These are phyloP conservation scores for Rhabdornis inornatus DNA, from an alignment of 2,113 vertebrate genomes.

Conservation along the genomic window DNA sequence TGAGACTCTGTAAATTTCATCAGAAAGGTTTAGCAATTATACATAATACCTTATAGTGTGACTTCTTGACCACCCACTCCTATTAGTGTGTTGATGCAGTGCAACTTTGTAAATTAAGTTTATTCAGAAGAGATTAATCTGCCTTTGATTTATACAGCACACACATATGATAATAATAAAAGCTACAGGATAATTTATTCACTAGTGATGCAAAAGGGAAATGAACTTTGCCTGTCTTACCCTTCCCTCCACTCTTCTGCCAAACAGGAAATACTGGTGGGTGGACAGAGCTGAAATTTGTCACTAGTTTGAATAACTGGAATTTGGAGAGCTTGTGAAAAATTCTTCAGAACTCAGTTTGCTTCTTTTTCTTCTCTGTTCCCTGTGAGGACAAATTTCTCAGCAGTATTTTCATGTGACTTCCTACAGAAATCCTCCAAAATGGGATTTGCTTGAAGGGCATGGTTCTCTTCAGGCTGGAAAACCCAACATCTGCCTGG, in stretches of 20 bases:
- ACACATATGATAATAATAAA: not conserved
- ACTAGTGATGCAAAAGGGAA: not conserved
- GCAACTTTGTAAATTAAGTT: not conserved
- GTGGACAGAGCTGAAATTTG: not conserved
- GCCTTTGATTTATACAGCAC: not conserved
- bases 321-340: not conserved
- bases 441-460: not conserved
- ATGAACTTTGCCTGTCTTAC: not conserved
- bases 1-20: not conserved
- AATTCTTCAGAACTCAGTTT: not conserved
- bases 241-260: not conserved
- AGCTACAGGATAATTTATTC: not conserved
- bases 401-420: not conserved
- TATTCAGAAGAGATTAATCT: not conserved
- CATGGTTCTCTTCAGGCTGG: accelerated
- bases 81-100: not conserved
- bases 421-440: not conserved
- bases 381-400: not conserved
- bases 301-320: not conserved
- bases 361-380: not conserved
- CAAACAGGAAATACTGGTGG: not conserved
- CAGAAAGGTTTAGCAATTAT: not conserved
- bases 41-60: not conserved
- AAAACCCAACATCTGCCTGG: not conserved
- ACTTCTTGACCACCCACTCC: not conserved